Percentiles rank a stretch among this genome's conserved stretches.
Conservation (phyloP, 1,140 invertebrate species). For the Diplogasteroides magnus region DNA sequence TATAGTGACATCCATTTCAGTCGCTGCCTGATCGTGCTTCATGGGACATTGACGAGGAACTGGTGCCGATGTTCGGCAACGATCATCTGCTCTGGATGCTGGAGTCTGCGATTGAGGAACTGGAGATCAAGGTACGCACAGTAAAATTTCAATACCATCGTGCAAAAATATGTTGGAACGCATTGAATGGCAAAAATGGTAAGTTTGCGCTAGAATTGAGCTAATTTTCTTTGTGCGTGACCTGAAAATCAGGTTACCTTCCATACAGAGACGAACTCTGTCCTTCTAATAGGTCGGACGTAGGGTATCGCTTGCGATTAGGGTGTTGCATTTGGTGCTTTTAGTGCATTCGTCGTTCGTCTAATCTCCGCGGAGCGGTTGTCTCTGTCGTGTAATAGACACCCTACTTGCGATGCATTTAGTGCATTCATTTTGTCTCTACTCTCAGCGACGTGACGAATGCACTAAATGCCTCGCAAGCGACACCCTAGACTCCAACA, state of each 20-base stretch:
- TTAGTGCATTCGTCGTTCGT: too few species aligned
- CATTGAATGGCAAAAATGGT: not conserved
- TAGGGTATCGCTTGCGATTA: slow-evolving; percentile 17
- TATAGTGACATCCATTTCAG: slow-evolving; percentile 3
- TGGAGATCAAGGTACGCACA: slow-evolving; percentile 17
- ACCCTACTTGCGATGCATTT: too few species aligned
- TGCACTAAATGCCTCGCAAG: too few species aligned
- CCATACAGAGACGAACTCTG: not conserved
- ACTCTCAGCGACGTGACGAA: too few species aligned
- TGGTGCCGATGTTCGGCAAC: slow-evolving; percentile 49
- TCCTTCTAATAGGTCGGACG: slow-evolving; percentile 14
- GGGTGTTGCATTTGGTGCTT: too few species aligned
- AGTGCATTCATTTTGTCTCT: too few species aligned
- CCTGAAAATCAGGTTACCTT: not conserved
- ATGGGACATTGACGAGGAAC: slow-evolving; percentile 52
- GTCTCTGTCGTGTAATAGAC: too few species aligned
- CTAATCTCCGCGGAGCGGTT: too few species aligned
- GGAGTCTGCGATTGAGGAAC: slow-evolving; percentile 39
- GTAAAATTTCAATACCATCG: too few species aligned
- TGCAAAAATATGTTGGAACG: slow-evolving; percentile 15
- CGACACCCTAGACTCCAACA: too few species aligned
- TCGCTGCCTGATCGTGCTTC: slow-evolving; percentile 36
- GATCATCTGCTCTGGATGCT: slow-evolving; percentile 55
- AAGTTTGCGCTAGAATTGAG: slow-evolving; percentile 7
- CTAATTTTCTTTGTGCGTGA: not conserved